Evolutionary conservation across 2,113 vertebrate genomes (phyloP), one percentile per base, ranked within the genome.

Genomic region (Leptodactylus fuscus): DNA sequence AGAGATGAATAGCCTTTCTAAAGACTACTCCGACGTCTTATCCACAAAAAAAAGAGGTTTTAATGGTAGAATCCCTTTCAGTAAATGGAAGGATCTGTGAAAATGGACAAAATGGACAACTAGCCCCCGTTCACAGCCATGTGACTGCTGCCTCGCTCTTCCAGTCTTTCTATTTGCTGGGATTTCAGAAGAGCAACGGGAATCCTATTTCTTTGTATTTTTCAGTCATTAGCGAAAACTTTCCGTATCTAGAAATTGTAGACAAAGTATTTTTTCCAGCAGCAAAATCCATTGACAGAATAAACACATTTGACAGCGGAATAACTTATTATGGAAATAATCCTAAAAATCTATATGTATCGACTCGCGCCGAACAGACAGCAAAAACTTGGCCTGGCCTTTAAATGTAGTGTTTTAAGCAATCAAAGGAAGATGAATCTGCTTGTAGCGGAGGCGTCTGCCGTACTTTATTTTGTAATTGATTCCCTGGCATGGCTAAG

Each of bases 281-380:
- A 76, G 44, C 9, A 83, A 41, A 83, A 32, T 41, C 55, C 71
- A 75, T 83, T 41, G 38, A 15, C 22, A 22, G 55, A 65, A 83
- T n/a, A 48, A 83, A 44, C 71, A 49, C 55, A 34, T 55, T 49
- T 74, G 69, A 58, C 69, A 73, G 69, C 20, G 29, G 51, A 83
- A 83, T 74, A 83, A 53, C 51, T 74, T 74, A 82, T 73, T 82
- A 74, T 71, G 36, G 69, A 74, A 83, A 83, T 85, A 49, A 85
- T 78, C 60, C 60, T 38, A 9, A 51, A 78, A 77, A 78, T 85
- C 74, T 27, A 77, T 85, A 85, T 27, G 20, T 69, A 85, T 78
- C 34, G 83, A 85, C 74, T 69, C 2, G 27, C 7, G 13, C 58
- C 49, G 73, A 85, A 85, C 20, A 69, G 73, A 53, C 60, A 69